Evolutionary conservation across 1,140 invertebrate genomes (phyloP).

Genomic region (Triops cancriformis): DNA sequence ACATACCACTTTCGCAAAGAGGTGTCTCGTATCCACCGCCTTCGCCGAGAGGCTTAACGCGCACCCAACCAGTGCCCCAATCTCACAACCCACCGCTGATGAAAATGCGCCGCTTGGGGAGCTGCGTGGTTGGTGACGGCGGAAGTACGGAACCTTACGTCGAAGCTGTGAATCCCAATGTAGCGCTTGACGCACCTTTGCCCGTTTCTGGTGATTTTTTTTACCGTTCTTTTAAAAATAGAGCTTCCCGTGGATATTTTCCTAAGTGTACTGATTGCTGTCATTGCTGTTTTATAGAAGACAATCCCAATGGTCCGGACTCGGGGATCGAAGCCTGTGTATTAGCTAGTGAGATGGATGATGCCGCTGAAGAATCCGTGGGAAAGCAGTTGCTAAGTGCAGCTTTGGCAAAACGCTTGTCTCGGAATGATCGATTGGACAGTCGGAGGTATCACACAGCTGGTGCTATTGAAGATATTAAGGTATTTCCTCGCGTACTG

Average conservation of each 20-base stretch:
- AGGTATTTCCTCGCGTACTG: conserved; percentile 38
- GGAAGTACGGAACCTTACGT: neutral
- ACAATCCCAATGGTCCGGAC: conserved; percentile 14
- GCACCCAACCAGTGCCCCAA: conserved; percentile 57
- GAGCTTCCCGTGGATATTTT: neutral
- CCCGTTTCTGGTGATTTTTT: neutral
- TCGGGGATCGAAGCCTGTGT: conserved; percentile 7
- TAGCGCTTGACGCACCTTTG: neutral
- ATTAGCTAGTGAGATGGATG: conserved; percentile 32
- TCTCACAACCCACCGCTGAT: conserved; percentile 64
- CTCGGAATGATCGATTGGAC: conserved; percentile 44
- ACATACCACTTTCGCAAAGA: conserved; percentile 36
- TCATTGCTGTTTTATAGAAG: neutral
- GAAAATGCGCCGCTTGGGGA: conserved; percentile 51
- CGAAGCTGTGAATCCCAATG: conserved; percentile 27
- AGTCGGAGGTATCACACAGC: conserved; percentile 53
- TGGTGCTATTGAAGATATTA: conserved; percentile 56
- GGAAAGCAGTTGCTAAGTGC: conserved; percentile 29
- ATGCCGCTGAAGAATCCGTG: conserved; percentile 32
- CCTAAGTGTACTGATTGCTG: neutral
- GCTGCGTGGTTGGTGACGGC: conserved; percentile 29
- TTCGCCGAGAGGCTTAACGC: conserved; percentile 57
- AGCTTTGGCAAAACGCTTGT: conserved; percentile 40
- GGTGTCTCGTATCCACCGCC: conserved; percentile 68
- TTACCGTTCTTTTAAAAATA: neutral